Base-by-base conservation (phyloP, 2,888 invertebrate genomes). In the Tenthredo notha region DNA sequence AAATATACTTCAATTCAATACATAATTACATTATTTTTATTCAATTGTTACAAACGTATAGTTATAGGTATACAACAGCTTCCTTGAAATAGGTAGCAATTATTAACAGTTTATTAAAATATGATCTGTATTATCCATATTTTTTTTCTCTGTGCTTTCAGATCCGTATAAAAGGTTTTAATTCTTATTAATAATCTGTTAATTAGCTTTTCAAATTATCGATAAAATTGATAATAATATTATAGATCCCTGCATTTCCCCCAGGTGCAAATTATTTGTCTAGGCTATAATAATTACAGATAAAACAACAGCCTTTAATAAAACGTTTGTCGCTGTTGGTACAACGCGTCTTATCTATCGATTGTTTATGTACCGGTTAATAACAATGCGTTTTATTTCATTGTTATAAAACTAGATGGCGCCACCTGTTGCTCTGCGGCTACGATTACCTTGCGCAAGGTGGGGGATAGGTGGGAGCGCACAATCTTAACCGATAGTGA, bases 321-420 rank as follows among this genome's bases (percentile, higher is more conserved):
- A n/a, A 70, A 9, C n/a, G 15, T 21, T 1, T 43, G 25, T 43
- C 72, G 10, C 43, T 43, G 72, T 3, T 43, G 72, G 72, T 74
- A 74, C 2, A 74, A 74, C 72, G 67, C 15, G 3, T 43, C 10
- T 74, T 74, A 74, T 21, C 43, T 74, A 40, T 12, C 33, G 50
- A 18, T 15, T 61, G 7, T 50, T 15, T 54, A 29, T 2, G 12
- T 25, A 15, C 15, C 50, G 18, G 90, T 90, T 90, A 90, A 88
- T 89, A 88, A 88, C 87, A 88, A 88, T 88, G 88, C 87, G 86
- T 87, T 40, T 10, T n/a, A 15, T 61, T 61, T 80, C 61, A 40
- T 21, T 6, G 10, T 3, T 61, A 50, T n/a, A 10, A 33, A 54
- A 58, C 37, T 43, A 80, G 80, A 80, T 61, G 15, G 80, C 80